A percentile compares a stretch with the other conserved stretches of the same genome.
These are phyloP conservation scores for Xestia rhomboidea DNA, from an alignment of 2,888 invertebrate species.

Conservation along the genomic window DNA sequence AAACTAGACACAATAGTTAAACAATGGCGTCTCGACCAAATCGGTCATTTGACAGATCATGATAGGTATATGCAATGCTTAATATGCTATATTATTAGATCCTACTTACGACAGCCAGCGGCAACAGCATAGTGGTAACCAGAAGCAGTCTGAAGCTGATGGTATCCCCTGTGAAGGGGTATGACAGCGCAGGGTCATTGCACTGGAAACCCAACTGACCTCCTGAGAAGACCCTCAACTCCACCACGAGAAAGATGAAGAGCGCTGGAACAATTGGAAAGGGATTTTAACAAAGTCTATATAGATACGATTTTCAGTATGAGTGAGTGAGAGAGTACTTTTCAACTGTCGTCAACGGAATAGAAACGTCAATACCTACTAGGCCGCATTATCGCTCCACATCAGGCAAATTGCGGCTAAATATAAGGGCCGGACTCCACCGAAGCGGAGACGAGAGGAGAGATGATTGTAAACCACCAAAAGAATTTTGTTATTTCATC, in stretches of 20 bases:
- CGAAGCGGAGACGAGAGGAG: too few relatives aligned
- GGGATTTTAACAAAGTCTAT: neutral
- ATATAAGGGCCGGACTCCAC: too few relatives aligned
- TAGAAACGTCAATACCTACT: neutral
- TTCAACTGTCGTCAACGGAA: neutral
- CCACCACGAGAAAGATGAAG: slow-evolving; percentile 89
- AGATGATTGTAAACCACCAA: too few relatives aligned
- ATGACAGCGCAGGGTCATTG: slow-evolving; percentile 92
- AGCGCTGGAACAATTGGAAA: slow-evolving; percentile 87
- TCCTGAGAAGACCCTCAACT: slow-evolving; percentile 91
- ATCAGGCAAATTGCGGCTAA: neutral
- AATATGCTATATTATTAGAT: too few relatives aligned
- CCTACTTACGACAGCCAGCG: slow-evolving; percentile 90
- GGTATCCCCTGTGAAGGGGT: slow-evolving; percentile 93
- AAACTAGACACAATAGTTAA: too few relatives aligned
- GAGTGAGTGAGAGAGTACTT: neutral
- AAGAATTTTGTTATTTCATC: too few relatives aligned
- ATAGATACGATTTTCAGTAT: neutral
- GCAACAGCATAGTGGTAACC: slow-evolving; percentile 86
- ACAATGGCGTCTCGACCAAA: too few relatives aligned
- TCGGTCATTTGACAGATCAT: too few relatives aligned
- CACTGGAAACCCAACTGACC: slow-evolving; percentile 92
- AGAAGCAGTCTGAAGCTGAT: slow-evolving; percentile 90
- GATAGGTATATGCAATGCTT: too few relatives aligned
- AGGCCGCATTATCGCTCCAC: neutral